Base-by-base conservation (phyloP, 2,797 vertebrate species). In the Uromys caudimaculatus region DNA sequence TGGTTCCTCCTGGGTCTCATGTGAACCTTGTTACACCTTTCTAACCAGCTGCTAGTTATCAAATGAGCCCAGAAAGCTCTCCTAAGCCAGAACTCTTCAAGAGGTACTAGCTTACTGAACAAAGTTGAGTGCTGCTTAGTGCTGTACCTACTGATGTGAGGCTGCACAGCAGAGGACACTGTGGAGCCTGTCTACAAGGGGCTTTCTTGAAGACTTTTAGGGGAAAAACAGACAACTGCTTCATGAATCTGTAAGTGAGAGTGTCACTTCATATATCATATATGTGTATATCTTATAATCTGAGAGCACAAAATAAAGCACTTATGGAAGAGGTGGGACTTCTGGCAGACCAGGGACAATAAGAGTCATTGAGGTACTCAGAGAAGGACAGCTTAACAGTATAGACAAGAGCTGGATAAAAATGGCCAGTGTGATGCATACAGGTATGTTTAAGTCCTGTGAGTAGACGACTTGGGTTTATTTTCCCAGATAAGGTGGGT, bases 331-430 rank as follows among this genome's bases (percentile, higher is more conserved):
- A 76, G 52, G 24, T 76, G 50, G 41, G 21, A 67, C 58, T 89
- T 95, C 41, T 79, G 50, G 19, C 47, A 71, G 50, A 79, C 1
- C 6, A 21, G 62, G 52, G 69, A 44, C 3, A 11, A 50, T 69
- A 73, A 17, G 67, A 76, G 56, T 50, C 41, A 73, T 90, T 47
- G 91, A 89, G 92, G 81, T 69, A 62, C 79, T 93, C 67, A 95
- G 35, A 91, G 35, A 93, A 84, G 58, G 81, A 44, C 47, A 58
- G 29, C 56, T 38, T 92, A 29, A 29, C 35, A 62, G 92, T 73
- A 73, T 50, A 41, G 14, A 4, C 41, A 95, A 93, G 92, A 54
- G 7, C 52, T 56, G 41, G 67, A 21, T 41, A 47, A 78, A 96
- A 89, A 44, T 84, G 44, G 73, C 54, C 56, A 78, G 38, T 47